Percentiles rank a stretch among this genome's conserved stretches.
These are phyloP conservation scores for Malaclemys terrapin DNA, from an alignment of 2,113 vertebrate species.

Conservation along the genomic window DNA sequence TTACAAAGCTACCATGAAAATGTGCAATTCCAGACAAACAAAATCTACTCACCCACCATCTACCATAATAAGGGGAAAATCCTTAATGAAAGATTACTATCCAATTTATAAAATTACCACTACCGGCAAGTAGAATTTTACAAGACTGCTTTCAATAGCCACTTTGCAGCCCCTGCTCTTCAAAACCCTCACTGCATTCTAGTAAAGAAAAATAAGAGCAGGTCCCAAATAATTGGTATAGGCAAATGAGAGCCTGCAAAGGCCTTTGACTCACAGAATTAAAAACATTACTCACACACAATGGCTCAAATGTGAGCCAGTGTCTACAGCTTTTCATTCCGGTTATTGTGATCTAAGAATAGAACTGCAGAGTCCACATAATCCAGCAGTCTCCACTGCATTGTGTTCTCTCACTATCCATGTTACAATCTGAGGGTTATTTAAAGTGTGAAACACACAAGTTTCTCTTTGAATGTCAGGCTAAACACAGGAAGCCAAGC, in stretches of 20 bases:
- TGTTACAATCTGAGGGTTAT: constrained; percentile 66
- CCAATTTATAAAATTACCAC: not conserved
- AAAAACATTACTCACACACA: constrained; percentile 53
- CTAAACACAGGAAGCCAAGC: not conserved
- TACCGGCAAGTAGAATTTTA: not conserved
- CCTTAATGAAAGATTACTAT: accelerated
- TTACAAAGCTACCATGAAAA: not conserved
- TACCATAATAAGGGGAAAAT: not conserved
- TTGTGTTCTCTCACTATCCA: constrained; percentile 57
- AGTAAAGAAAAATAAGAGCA: not conserved
- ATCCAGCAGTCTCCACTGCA: constrained; percentile 44
- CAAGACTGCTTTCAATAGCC: not conserved
- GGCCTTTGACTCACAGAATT: not conserved
- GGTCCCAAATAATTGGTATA: accelerated
- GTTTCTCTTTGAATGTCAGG: constrained; percentile 31
- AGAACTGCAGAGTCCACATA: constrained; percentile 64
- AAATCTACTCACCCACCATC: not conserved
- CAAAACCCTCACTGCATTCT: not conserved
- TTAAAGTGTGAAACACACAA: constrained; percentile 57
- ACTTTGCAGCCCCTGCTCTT: not conserved
- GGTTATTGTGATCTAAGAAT: constrained; percentile 81
- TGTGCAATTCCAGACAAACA: not conserved
- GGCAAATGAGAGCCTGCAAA: not conserved
- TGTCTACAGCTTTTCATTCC: constrained; percentile 69
- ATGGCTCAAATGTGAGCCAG: constrained; percentile 43